These are phyloP conservation scores for Akabosia matsudoensis DNA, from an alignment of 1,140 invertebrate species.

Conservation along the genomic window DNA sequence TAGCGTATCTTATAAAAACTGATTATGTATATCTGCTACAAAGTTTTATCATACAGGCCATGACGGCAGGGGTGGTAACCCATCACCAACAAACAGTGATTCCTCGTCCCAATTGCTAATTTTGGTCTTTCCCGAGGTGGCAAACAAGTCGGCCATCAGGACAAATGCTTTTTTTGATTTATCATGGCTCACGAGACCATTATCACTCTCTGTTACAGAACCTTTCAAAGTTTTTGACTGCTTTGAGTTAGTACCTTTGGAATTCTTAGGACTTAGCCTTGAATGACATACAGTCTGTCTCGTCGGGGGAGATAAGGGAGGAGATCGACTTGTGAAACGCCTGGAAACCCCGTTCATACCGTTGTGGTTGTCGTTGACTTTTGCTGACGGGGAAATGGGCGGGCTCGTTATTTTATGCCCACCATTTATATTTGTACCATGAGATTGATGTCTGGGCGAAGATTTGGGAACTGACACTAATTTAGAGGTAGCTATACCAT, in stretches of 20 bases:
- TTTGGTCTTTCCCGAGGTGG: neutral
- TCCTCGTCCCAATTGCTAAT: slow-evolving; percentile 26
- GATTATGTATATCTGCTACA: too few relatives aligned
- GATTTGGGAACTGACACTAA: neutral
- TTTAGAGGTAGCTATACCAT: neutral
- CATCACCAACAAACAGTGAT: slow-evolving; percentile 35
- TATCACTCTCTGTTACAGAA: slow-evolving; percentile 9
- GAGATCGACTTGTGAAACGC: slow-evolving; percentile 20
- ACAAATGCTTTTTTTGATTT: slow-evolving; percentile 36
- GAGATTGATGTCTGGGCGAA: slow-evolving; percentile 5
- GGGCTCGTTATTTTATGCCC: neutral
- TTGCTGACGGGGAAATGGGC: neutral
- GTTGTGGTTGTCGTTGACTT: neutral
- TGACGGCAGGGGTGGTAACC: slow-evolving; percentile 35
- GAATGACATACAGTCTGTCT: neutral
- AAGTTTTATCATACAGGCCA: slow-evolving; percentile 39
- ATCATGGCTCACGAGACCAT: neutral
- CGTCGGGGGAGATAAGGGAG: slow-evolving; percentile 11
- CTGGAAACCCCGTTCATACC: neutral
- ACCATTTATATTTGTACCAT: neutral
- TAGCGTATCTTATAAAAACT: too few relatives aligned
- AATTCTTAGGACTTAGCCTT: slow-evolving; percentile 17
- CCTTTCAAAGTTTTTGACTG: slow-evolving; percentile 6
- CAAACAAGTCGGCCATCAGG: slow-evolving; percentile 34
- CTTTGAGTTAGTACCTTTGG: slow-evolving; percentile 18